Evolutionary conservation across 2,797 vertebrate genomes (phyloP).

Genomic region (Taenioides sp.): DNA sequence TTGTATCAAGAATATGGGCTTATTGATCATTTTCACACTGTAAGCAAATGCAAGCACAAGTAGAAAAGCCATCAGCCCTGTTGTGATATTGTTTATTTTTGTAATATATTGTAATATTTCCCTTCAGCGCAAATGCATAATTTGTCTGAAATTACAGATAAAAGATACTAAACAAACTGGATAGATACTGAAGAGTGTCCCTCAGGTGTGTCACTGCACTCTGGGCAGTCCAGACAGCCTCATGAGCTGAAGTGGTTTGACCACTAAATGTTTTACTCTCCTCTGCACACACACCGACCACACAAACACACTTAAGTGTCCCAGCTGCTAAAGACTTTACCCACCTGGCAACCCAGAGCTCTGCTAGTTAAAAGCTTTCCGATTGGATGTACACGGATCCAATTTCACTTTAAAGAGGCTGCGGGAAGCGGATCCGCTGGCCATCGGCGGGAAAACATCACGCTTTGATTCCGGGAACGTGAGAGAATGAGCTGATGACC

Average conservation of each 20-base stretch:
- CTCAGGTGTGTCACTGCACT: not conserved
- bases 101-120: not conserved
- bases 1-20: slow-evolving; percentile 43
- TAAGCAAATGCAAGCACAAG: not conserved
- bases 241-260: slow-evolving; percentile 32
- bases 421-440: slow-evolving; percentile 69
- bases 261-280: slow-evolving; percentile 64
- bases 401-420: slow-evolving; percentile 75
- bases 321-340: slow-evolving; percentile 68
- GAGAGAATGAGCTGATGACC: slow-evolving; percentile 63
- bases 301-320: slow-evolving; percentile 43
- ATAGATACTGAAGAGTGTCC: not conserved
- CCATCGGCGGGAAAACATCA: slow-evolving; percentile 72
- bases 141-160: not conserved
- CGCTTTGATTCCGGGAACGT: slow-evolving; percentile 70
- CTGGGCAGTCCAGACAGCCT: slow-evolving; percentile 3
- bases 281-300: slow-evolving; percentile 18
- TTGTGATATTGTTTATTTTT: not conserved
- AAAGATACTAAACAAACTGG: not conserved
- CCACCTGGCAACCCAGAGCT: slow-evolving; percentile 65
- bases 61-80: not conserved
- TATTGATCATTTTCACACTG: slow-evolving; percentile 28
- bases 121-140: not conserved
- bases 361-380: slow-evolving; percentile 76
- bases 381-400: slow-evolving; percentile 67